Base-by-base conservation (phyloP, 2,113 vertebrate genomes). In the Larimichthys polyactis region DNA sequence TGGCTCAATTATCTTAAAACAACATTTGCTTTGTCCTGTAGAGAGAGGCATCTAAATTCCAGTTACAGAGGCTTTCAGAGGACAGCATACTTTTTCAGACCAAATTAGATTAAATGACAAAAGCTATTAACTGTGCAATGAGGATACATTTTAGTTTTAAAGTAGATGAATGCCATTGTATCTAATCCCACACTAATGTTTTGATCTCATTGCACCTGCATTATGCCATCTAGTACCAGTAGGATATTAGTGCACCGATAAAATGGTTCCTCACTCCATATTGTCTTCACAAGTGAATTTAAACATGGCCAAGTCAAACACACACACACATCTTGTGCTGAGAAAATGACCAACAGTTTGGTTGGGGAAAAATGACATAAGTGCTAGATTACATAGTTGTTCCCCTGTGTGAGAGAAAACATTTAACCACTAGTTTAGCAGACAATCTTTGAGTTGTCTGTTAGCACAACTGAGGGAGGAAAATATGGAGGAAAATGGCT, bases 51-150 rank as follows among this genome's bases (percentile, higher is more conserved):
- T 90, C 65, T 85, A 75, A 67, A 88, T 90, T 87, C 63, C 58
- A 77, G 65, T 81, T 87, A 78, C 22, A 75, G 79, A 40, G 65
- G 62, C 76, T 88, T 73, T 62, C 63, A 43, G 79, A 73, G 68
- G 85, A 66, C 14, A 8, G 48, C 59, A 22, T 60, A 65, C 32
- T 91, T 85, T 71, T 83, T 81, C 73, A 80, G 79, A 60, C 48
- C 46, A 85, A 89, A 93, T 93, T 71, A 72, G 75, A 73, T 91
- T 91, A 91, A 73, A 92, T 90, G 88, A 89, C 88, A 92, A 82
- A 86, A 75, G 46, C 77, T 78, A 88, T 93, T 87, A 75, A 70
- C 69, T 85, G 69, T 43, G 73, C 60, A 27, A 83, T 57, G 71
- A 67, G 66, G 66, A 85, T 78, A 49, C 63, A 78, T 29, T 84